Conservation (phyloP, 2,113 vertebrate species). For the Cyprinodon variegatus region DNA sequence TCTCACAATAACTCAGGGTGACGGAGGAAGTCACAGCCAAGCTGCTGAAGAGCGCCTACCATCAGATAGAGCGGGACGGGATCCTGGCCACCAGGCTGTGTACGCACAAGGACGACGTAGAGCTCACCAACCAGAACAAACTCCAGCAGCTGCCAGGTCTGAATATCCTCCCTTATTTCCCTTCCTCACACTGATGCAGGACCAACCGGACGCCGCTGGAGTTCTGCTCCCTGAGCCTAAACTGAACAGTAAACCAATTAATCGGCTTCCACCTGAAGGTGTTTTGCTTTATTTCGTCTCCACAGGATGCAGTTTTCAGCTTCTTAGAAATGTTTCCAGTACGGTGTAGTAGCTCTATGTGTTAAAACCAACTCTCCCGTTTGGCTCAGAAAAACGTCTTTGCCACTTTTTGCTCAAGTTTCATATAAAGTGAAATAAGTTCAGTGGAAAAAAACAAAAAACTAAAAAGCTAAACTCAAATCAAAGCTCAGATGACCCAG, state of each 20-base stretch:
- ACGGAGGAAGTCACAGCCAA: conserved; percentile 86
- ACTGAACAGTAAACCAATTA: neutral
- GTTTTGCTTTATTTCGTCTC: neutral
- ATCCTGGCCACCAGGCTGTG: conserved; percentile 95
- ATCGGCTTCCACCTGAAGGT: neutral
- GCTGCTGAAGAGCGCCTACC: conserved; percentile 82
- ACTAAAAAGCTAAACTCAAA: too few species aligned
- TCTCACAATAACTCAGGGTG: conserved; percentile 78
- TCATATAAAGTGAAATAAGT: too few species aligned
- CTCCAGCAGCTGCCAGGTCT: conserved; percentile 89
- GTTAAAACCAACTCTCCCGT: too few species aligned
- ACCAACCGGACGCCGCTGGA: neutral
- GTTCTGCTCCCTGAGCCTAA: neutral
- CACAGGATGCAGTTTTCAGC: neutral
- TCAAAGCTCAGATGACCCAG: too few species aligned
- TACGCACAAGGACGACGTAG: conserved; percentile 96
- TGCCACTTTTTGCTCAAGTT: too few species aligned
- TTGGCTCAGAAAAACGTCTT: too few species aligned
- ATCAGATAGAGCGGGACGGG: conserved; percentile 88
- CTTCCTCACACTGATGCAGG: neutral
- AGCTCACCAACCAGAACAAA: conserved; percentile 87
- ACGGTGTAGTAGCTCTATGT: neutral
- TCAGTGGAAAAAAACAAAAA: neutral
- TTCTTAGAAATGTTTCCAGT: conserved; percentile 2
- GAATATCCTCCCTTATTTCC: neutral